Percentiles rank a stretch among this genome's conserved stretches.
Evolutionary conservation across 2,888 invertebrate species (phyloP).

Genomic region (Onchidella celtica): DNA sequence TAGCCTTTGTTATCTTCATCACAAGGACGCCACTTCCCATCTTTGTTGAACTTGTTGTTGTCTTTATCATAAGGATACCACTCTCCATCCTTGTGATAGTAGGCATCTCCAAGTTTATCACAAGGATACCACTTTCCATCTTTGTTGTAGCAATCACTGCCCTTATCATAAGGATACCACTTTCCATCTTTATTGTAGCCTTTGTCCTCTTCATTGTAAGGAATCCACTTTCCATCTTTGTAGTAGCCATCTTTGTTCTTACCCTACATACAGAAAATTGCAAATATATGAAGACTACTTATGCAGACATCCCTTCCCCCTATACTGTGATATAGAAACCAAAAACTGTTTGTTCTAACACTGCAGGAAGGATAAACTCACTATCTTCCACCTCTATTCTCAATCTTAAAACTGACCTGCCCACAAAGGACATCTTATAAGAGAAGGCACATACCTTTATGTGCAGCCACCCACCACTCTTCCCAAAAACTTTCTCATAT

Average conservation of each 20-base stretch:
- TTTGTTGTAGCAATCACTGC: conserved; percentile 33
- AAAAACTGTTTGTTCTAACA: no score
- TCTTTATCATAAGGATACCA: conserved; percentile 32
- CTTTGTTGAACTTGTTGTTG: conserved; percentile 44
- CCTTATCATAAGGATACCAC: conserved; percentile 1
- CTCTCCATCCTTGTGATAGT: conserved; percentile 47
- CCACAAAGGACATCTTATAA: no score
- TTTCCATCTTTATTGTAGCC: conserved; percentile 39
- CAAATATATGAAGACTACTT: no score
- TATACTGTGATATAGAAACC: no score
- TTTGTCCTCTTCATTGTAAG: conserved; percentile 27
- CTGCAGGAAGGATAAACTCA: no score
- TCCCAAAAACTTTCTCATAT: no score
- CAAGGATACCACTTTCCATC: conserved; percentile 34
- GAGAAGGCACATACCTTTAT: no score
- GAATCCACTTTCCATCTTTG: conserved; percentile 1
- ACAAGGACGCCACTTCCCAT: conserved; percentile 31
- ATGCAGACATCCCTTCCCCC: no score
- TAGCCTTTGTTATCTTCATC: conserved; percentile 43
- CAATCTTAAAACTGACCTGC: no score
- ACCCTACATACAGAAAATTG: no score
- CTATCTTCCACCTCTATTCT: no score
- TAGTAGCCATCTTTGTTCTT: conserved; percentile 22
- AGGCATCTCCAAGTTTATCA: conserved; percentile 26
- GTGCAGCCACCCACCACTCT: no score